A percentile compares a stretch with the other conserved stretches of the same genome.
Conservation (phyloP, 2,888 invertebrate species). For the Zeuzera pyrina region DNA sequence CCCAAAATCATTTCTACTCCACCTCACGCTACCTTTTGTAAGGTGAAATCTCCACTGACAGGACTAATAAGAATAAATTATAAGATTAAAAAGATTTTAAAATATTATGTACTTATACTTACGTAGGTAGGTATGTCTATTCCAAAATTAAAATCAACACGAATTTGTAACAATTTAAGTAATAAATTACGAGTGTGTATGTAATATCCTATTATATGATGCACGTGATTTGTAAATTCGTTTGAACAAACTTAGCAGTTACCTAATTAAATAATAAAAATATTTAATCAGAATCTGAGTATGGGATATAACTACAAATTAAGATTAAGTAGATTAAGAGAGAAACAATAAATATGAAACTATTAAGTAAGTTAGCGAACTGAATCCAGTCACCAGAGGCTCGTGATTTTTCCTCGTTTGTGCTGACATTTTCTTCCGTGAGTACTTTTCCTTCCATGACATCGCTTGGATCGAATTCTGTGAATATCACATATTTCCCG, state of each 20-base stretch:
- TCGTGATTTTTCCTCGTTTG: slow-evolving; percentile 23
- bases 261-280: no score
- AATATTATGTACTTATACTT: no score
- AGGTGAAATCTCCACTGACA: not conserved
- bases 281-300: slow-evolving; percentile 21
- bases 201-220: no score
- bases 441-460: slow-evolving; percentile 28
- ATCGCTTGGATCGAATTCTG: slow-evolving; percentile 53
- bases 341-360: slow-evolving; percentile 37
- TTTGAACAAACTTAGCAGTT: no score
- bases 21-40: not conserved
- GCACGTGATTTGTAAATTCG: no score
- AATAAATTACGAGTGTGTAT: no score
- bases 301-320: slow-evolving; percentile 45
- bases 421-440: slow-evolving; percentile 26
- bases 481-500: slow-evolving; percentile 54
- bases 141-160: no score
- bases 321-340: slow-evolving; percentile 47
- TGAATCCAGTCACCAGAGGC: slow-evolving; percentile 46
- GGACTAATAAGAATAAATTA: not conserved
- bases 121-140: no score
- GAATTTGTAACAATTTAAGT: no score
- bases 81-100: slow-evolving; percentile 1
- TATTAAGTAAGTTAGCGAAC: slow-evolving; percentile 51
- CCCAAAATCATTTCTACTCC: no score